Conservation (phyloP, 2,797 vertebrate genomes). For the Varecia variegata region DNA sequence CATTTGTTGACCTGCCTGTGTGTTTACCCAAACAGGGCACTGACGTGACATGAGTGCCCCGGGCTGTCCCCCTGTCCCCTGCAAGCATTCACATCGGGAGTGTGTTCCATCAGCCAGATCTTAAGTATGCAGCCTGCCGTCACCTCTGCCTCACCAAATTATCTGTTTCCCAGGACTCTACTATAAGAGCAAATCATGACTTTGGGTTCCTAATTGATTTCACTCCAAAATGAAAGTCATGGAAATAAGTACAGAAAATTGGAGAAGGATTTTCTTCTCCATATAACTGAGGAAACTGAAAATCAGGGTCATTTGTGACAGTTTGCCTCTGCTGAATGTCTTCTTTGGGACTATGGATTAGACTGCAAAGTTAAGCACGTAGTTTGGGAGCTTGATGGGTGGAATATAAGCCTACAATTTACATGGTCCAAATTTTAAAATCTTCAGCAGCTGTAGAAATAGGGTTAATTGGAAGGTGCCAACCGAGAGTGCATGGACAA, state of each 20-base stretch:
- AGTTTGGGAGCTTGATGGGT: not conserved
- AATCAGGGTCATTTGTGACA: not conserved
- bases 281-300: not conserved
- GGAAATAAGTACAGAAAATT: not conserved
- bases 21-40: not conserved
- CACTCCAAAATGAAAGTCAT: not conserved
- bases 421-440: not conserved
- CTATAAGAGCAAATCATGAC: accelerated
- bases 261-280: not conserved
- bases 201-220: not conserved
- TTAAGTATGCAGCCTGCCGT: not conserved
- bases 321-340: not conserved
- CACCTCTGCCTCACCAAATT: not conserved
- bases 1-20: not conserved
- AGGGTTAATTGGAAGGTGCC: not conserved
- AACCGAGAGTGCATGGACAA: not conserved
- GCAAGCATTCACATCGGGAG: not conserved
- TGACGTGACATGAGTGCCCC: too few relatives aligned
- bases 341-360: not conserved
- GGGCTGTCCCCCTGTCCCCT: not conserved
- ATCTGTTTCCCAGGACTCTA: not conserved
- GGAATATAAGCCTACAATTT: accelerated
- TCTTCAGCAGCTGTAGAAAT: not conserved
- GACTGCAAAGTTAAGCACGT: not conserved
- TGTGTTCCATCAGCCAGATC: not conserved